These are phyloP conservation scores for Glareola pratincola DNA, from an alignment of 2,113 vertebrate species.

Conservation along the genomic window DNA sequence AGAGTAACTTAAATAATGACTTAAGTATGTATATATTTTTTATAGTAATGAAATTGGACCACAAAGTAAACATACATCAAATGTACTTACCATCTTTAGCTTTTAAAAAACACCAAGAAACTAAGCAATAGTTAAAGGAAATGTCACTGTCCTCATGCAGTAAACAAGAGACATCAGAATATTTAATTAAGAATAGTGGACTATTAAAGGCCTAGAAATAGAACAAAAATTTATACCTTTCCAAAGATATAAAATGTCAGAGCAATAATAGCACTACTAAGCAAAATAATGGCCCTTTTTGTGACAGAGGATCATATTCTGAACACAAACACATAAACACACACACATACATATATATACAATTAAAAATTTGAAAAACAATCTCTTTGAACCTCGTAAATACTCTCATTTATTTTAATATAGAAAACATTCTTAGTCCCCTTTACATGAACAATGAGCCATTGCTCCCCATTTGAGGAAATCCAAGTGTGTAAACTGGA, in stretches of 20 bases:
- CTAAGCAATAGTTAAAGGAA: not conserved
- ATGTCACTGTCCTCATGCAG: not conserved
- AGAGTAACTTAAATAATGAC: not conserved
- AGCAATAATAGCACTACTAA: not conserved
- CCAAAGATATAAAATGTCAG: not conserved
- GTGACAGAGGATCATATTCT: not conserved
- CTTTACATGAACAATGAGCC: not conserved
- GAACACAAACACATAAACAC: not conserved
- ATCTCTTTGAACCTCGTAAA: not conserved
- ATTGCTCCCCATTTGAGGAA: not conserved
- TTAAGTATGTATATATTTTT: not conserved
- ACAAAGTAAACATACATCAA: not conserved
- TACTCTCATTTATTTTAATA: not conserved
- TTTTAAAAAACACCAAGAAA: not conserved
- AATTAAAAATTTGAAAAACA: not conserved
- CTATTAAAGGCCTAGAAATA: not conserved
- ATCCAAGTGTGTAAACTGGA: not conserved
- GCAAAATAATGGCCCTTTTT: not conserved
- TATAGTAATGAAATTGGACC: not conserved
- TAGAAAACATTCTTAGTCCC: not conserved
- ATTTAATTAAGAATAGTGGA: not conserved
- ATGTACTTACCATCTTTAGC: not conserved
- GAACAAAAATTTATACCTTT: not conserved
- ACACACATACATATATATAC: fast-evolving
- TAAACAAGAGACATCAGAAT: not conserved